These are phyloP conservation scores for Parauchenoglanis ngamensis DNA, from an alignment of 2,797 vertebrate species.

Conservation along the genomic window DNA sequence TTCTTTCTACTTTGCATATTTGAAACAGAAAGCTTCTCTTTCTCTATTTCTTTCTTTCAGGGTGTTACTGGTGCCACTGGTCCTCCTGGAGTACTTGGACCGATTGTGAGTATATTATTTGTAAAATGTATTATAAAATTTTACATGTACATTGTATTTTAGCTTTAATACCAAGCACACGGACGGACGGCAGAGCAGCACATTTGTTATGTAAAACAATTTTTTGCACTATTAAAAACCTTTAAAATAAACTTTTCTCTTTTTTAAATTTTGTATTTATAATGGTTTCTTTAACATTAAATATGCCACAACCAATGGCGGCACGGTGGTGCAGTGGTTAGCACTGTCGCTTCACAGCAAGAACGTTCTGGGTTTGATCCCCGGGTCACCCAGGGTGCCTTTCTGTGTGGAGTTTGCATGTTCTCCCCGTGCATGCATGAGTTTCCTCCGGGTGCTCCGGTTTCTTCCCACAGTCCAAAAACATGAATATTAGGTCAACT, in stretches of 20 bases:
- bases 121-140: no score
- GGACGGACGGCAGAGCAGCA: neutral
- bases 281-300: neutral
- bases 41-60: conserved; percentile 71
- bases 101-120: conserved; percentile 84
- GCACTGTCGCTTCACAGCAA: no score
- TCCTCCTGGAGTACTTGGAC: conserved; percentile 90
- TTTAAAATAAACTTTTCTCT: neutral
- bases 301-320: neutral
- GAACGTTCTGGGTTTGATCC: no score
- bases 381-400: no score
- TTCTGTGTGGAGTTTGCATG: no score
- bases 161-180: neutral
- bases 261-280: neutral
- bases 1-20: conserved; percentile 75
- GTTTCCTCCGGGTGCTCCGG: no score
- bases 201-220: neutral
- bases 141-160: neutral
- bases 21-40: conserved; percentile 65
- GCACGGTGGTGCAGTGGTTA: no score
- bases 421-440: no score
- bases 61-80: conserved; percentile 91
- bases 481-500: no score
- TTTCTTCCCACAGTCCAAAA: no score
- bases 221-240: neutral